Evolutionary conservation across 2,797 vertebrate genomes (phyloP), one percentile per base, ranked within the genome.

Genomic region (Nyctalus aviator): DNA sequence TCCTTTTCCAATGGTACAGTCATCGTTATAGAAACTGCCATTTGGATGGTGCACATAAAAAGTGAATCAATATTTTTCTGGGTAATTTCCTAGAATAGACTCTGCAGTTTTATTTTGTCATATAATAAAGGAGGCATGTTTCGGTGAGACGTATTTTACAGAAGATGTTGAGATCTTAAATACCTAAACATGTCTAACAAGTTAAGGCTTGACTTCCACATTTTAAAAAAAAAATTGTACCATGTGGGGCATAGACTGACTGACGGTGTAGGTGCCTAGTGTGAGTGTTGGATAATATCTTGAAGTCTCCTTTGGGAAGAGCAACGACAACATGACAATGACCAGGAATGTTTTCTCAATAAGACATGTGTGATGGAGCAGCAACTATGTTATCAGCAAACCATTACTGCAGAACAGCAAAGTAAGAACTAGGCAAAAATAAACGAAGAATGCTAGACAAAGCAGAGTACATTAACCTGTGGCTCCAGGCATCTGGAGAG

Each of bases 81-180:
- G 64, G 53, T 88, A 77, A 78, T 84, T 78, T 88, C 77, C 72
- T 71, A 94, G 90, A 72, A n/a, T 21, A 64, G 25, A 32, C 72
- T 72, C 41, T 71, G 10, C 20, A 30, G 73, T 37, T 55, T 91
- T 78, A 62, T 87, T 87, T 86, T 75, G 32, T 86, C 79, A 64
- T n/a, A n/a, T n/a, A n/a, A n/a, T n/a, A n/a, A n/a, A n/a, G 25
- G 35, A 88, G 75, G 72, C 84, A 88, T 55, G 23, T 46, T 84
- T 71, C 44, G 11, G 21, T 78, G 53, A 72, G 78, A 64, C 13
- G 32, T 18, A 30, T 69, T 76, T 21, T 62, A 62, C 9, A 8
- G 50, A 78, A 78, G 10, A 44, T 44, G 20, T 30, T 88, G 84
- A 37, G 44, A 46, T 83, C 84, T 83, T 77, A 83, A 91, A 62